Base-by-base conservation (phyloP, 2,113 vertebrate genomes). In the Labrus mixtus region DNA sequence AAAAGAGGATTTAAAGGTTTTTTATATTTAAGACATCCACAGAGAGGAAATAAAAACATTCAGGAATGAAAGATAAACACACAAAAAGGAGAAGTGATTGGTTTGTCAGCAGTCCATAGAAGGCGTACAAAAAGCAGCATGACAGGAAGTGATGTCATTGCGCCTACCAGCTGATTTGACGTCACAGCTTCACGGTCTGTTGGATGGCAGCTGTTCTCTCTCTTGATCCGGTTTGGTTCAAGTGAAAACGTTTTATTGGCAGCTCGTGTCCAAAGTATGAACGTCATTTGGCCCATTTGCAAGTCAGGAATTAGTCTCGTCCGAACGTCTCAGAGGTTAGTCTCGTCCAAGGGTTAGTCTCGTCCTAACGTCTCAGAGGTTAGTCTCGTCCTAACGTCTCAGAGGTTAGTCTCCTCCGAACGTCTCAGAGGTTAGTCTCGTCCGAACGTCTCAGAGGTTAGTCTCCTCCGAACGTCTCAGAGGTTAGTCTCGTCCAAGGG, bases 301-400 rank as follows among this genome's bases (percentile, higher is more conserved):
- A 53, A 58, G 62, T 82, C 51, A 58, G 29, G 39, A 36, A 23
- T 0, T 16, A 16, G 23, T 75, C 58, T 54, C 4, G 4, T 71
- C 41, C 22, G 1, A 39, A 39, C 6, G 37, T 25, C 25, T 25
- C 25, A 25, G 55, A 20, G 6, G 53, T 39, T 19, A 33, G 11
- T 75, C 68, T 25, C 25, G 25, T 25, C 25, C 25, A 25, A 25
- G 3, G 25, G 25, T 98, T 98, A 36, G 97, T 98, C 93, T 99
- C 98, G 16, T 98, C 98, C 97, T 97, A 99, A 25, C 25, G 3
- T 25, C 68, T 96, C 94, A 99, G 83, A 98, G 96, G 83, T 98
- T 98, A 36, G 97, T 98, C 93, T 99, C 98, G 16, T 98, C 98
- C 97, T 97, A 99, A 25, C 25, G 3, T 25, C 25, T 25, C 25